Evolutionary conservation across 2,888 invertebrate species (phyloP).

Genomic region (Teleogryllus oceanicus): DNA sequence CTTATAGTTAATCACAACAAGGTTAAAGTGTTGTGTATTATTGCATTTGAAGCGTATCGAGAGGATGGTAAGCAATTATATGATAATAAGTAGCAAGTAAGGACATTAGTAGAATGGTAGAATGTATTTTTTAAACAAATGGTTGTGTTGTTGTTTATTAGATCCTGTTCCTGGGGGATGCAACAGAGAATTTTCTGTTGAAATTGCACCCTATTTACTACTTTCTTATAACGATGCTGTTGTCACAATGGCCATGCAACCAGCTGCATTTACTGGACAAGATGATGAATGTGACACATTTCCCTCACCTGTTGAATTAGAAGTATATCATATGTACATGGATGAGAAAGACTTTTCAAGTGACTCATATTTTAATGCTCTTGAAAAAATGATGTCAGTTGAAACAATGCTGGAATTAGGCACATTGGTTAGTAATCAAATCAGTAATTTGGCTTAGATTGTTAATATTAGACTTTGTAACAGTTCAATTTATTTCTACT

Average conservation of each 20-base stretch:
- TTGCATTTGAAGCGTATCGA: slow-evolving; percentile 56
- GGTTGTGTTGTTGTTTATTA: slow-evolving; percentile 45
- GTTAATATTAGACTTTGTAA: too few species aligned
- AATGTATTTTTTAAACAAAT: not conserved
- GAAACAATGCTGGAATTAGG: slow-evolving; percentile 54
- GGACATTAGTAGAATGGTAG: not conserved
- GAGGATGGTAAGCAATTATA: slow-evolving; percentile 48
- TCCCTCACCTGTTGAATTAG: slow-evolving; percentile 47
- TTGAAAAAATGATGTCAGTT: slow-evolving; percentile 60
- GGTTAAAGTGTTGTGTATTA: slow-evolving; percentile 42
- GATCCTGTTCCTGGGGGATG: slow-evolving; percentile 78
- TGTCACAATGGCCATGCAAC: slow-evolving; percentile 54
- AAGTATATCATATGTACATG: slow-evolving; percentile 62
- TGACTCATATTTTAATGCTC: slow-evolving; percentile 58
- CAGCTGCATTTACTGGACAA: slow-evolving; percentile 46
- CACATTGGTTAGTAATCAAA: slow-evolving; percentile 47
- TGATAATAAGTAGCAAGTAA: not conserved
- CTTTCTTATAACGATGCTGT: slow-evolving; percentile 47
- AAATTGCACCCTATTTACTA: slow-evolving; percentile 60
- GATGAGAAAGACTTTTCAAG: slow-evolving; percentile 55
- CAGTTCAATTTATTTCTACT: too few species aligned
- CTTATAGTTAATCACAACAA: slow-evolving; percentile 51
- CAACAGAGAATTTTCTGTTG: slow-evolving; percentile 63
- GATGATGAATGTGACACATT: slow-evolving; percentile 47
- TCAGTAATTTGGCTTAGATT: too few species aligned